Conservation (phyloP, 2,888 invertebrate genomes). For the Agrochola macilenta region DNA sequence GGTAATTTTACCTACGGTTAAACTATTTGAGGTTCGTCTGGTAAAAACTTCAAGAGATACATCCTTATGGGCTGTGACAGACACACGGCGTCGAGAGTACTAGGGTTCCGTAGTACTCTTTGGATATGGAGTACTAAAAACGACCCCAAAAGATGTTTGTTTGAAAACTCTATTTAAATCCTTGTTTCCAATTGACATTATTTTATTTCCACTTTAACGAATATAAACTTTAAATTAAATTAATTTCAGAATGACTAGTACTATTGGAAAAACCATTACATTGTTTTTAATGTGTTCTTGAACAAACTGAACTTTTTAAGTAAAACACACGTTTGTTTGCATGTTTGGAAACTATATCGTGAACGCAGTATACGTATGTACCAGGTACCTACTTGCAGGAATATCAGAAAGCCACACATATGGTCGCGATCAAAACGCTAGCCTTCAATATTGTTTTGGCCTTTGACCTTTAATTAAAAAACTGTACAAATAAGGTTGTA, state of each 20-base stretch:
- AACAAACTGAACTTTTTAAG: neutral
- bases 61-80: too few relatives aligned
- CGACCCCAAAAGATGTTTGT: too few relatives aligned
- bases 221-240: too few relatives aligned
- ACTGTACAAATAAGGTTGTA: slow-evolving; percentile 21
- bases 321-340: neutral
- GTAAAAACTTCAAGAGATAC: neutral
- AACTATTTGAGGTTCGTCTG: neutral
- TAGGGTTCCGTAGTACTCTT: too few relatives aligned
- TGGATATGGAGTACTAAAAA: too few relatives aligned
- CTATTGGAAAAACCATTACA: neutral
- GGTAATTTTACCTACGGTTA: neutral
- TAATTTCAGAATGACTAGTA: too few relatives aligned
- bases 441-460: neutral
- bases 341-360: neutral
- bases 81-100: too few relatives aligned
- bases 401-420: neutral
- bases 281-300: neutral
- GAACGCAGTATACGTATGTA: neutral
- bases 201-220: too few relatives aligned
- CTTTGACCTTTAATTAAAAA: slow-evolving; percentile 30
- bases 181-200: too few relatives aligned
- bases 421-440: neutral
- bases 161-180: too few relatives aligned
- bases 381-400: neutral